A percentile compares a stretch with the other conserved stretches of the same genome.
Evolutionary conservation across 2,888 invertebrate genomes (phyloP).

Genomic region (Apamea crenata): DNA sequence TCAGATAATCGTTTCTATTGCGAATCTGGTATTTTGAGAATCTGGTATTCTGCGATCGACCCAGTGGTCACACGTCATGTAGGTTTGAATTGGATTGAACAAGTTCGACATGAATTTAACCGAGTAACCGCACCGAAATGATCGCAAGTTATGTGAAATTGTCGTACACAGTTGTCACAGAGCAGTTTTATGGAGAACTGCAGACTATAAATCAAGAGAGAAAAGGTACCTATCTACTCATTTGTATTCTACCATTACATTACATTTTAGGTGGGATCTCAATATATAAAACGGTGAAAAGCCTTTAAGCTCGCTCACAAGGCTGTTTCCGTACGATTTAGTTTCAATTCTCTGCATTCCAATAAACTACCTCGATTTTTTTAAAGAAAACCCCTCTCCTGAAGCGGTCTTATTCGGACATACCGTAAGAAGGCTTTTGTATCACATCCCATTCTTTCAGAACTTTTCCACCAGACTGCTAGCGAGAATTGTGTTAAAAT

Average conservation of each 20-base stretch:
- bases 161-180: constrained; percentile 18
- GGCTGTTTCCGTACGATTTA: constrained; percentile 19
- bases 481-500: not conserved
- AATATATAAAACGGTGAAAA: not conserved
- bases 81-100: constrained; percentile 15
- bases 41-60: no score
- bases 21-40: no score
- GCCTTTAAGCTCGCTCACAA: not conserved
- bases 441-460: not conserved
- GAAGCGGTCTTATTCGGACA: constrained; percentile 58
- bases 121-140: not conserved
- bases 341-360: constrained; percentile 32
- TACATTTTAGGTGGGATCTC: not conserved
- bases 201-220: not conserved
- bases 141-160: constrained; percentile 21
- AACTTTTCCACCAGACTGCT: not conserved
- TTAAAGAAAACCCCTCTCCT: constrained; percentile 11
- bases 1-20: no score
- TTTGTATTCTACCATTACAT: not conserved
- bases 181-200: constrained; percentile 10
- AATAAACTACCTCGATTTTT: constrained; percentile 2
- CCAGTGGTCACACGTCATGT: not conserved
- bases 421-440: constrained; percentile 51
- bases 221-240: not conserved
- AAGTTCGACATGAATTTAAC: constrained; percentile 14